Evolutionary conservation across 2,888 invertebrate genomes (phyloP).

Genomic region (Hyles lineata): DNA sequence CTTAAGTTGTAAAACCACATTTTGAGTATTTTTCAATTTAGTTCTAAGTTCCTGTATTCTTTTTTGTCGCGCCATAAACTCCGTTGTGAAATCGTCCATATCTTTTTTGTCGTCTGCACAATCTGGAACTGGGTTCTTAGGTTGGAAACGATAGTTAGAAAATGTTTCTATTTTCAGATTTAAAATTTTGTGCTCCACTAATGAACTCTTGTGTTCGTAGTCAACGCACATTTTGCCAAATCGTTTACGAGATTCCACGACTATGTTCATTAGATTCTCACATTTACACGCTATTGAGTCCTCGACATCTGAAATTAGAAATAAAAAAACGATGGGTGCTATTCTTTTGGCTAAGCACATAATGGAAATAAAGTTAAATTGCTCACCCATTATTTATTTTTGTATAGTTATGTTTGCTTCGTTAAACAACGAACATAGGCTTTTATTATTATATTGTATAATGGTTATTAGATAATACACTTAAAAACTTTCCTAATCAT

Average conservation of each 20-base stretch:
- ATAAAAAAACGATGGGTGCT: background rate
- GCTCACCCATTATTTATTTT: conserved; percentile 36
- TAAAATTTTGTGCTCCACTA: conserved; percentile 68
- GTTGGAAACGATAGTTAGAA: conserved; percentile 61
- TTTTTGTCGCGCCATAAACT: conserved; percentile 54
- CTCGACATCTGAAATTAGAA: conserved; percentile 56
- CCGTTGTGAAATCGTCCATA: conserved; percentile 57
- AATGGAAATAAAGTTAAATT: background rate
- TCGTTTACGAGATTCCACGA: conserved; percentile 76
- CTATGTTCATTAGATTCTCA: conserved; percentile 73
- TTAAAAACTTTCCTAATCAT: no score
- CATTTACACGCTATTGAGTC: conserved; percentile 63
- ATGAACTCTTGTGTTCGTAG: conserved; percentile 64
- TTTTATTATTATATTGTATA: no score
- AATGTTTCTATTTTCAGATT: conserved; percentile 66
- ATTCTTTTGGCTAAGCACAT: background rate
- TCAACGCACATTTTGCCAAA: conserved; percentile 71
- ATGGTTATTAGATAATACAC: no score
- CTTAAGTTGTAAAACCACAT: conserved; percentile 63
- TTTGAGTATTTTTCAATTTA: conserved; percentile 60
- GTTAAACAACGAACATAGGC: no score
- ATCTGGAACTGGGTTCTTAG: conserved; percentile 54
- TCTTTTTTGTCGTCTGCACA: conserved; percentile 56
- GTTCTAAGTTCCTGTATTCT: conserved; percentile 55
- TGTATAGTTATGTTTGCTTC: background rate